Evolutionary conservation across 1,140 invertebrate species (phyloP), one percentile per base, ranked within the genome.

Genomic region (Drosophila albomicans): DNA sequence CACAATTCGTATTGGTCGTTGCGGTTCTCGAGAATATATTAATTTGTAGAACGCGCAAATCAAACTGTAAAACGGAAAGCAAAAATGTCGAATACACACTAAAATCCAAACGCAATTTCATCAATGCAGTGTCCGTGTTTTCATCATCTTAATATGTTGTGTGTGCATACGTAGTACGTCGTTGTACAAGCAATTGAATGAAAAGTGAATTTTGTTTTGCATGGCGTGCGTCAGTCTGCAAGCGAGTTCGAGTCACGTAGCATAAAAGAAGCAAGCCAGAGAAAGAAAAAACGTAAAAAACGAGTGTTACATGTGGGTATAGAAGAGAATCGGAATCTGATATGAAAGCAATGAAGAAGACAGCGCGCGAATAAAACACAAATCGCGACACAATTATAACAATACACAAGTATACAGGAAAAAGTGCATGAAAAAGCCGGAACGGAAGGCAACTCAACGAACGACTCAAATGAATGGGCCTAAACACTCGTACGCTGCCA

Each of bases 401-500:
- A 69, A 62, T 1, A 38, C 7, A 10, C 6, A 3, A 25, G 20
- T 38, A 62, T 74, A 49, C 45, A 35, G 20, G 20, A 25, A 73
- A 63, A 49, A 49, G 45, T 65, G 61, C 73, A 58, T 15, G 15
- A 59, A 66, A 66, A 73, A 54, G 77, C 75, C 75, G 75, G 63
- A 78, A 61, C 62, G 41, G 63, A 72, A 6, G 5, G 6, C 7
- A 38, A 2, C 35, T 8, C 5, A 32, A 32, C 35, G 35, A 38
- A 59, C 69, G 52, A 65, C 58, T 75, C 79, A 74, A 61, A 86
- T 86, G 84, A 86, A 86, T 88, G 84, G 72, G 72, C 57, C 68
- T 51, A 45, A 67, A 56, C 49, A 74, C 51, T 61, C 56, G 57
- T 64, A 75, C 71, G 75, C 79, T 85, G 75, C 79, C 79, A 86